Evolutionary conservation across 1,140 invertebrate genomes (phyloP).

Genomic region (Zaprionus ghesquierei): DNA sequence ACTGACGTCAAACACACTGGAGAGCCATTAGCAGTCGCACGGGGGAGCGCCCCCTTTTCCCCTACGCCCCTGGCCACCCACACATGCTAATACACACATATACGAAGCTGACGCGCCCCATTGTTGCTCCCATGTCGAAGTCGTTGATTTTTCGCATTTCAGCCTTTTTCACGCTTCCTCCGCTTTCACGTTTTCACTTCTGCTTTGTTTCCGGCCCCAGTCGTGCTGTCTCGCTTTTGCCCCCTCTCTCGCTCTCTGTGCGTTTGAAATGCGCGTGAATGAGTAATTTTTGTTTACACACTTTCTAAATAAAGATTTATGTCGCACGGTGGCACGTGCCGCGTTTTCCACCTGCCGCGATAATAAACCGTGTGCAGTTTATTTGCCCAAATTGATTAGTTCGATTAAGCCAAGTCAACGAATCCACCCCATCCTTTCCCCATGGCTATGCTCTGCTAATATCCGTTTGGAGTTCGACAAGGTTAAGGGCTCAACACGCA

Average conservation of each 20-base stretch:
- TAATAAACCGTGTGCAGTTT: slow-evolving; percentile 75
- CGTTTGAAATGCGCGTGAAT: slow-evolving; percentile 61
- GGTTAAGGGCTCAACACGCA: neutral
- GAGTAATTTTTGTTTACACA: slow-evolving; percentile 81
- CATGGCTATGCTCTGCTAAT: neutral
- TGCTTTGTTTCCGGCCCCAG: slow-evolving; percentile 25
- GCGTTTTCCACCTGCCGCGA: slow-evolving; percentile 46
- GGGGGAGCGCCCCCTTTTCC: slow-evolving; percentile 12
- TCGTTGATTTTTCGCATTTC: slow-evolving; percentile 78
- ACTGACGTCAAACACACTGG: slow-evolving; percentile 60
- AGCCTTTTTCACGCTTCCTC: slow-evolving; percentile 66
- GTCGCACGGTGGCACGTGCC: slow-evolving; percentile 66
- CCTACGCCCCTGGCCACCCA: slow-evolving; percentile 5
- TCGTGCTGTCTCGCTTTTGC: neutral
- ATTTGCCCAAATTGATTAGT: slow-evolving; percentile 80
- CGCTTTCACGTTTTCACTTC: neutral
- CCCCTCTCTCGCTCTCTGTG: neutral
- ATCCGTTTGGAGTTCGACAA: slow-evolving; percentile 5
- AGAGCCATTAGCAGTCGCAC: slow-evolving; percentile 69
- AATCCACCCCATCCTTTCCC: neutral
- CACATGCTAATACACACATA: slow-evolving; percentile 75
- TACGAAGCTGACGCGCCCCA: slow-evolving; percentile 12
- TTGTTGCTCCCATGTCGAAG: slow-evolving; percentile 59
- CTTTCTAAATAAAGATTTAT: slow-evolving; percentile 81
- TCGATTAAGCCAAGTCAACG: slow-evolving; percentile 55